Conservation (phyloP, 2,888 invertebrate genomes). For the Diarsia mendica region DNA sequence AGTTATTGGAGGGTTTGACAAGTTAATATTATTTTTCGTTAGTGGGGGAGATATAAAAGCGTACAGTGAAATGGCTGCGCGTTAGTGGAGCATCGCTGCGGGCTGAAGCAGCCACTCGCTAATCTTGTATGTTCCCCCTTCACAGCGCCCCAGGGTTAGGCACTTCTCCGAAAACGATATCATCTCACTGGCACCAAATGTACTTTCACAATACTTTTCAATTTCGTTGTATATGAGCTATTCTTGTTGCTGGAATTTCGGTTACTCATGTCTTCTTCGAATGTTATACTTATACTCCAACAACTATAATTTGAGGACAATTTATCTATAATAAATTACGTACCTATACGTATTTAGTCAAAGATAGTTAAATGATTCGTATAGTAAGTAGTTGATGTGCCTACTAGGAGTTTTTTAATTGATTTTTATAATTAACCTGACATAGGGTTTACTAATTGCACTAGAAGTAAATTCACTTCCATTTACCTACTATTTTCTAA, state of each 20-base stretch:
- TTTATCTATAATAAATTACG: neutral
- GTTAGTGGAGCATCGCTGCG: constrained; percentile 1
- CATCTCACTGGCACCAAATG: constrained; percentile 3
- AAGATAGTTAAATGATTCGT: neutral
- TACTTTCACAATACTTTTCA: neutral
- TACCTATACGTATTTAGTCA: neutral
- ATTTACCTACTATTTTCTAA: neutral
- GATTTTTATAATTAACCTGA: too few species aligned
- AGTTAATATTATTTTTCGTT: constrained; percentile 15
- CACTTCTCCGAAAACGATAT: constrained; percentile 31
- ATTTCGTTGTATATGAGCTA: constrained; percentile 14
- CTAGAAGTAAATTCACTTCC: constrained; percentile 5
- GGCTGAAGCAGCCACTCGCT: constrained; percentile 21
- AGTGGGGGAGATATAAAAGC: constrained; percentile 13
- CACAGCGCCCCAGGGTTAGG: neutral
- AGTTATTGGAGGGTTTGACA: constrained; percentile 10
- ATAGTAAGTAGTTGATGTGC: neutral
- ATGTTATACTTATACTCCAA: neutral
- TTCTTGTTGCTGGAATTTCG: constrained; percentile 1
- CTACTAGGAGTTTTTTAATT: neutral
- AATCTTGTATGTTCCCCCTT: constrained; percentile 3
- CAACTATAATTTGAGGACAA: neutral
- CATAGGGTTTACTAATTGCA: neutral
- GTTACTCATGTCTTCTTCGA: neutral
- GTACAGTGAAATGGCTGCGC: constrained; percentile 22